Conservation (phyloP, 2,888 invertebrate genomes). For the Nemurella pictetii region DNA sequence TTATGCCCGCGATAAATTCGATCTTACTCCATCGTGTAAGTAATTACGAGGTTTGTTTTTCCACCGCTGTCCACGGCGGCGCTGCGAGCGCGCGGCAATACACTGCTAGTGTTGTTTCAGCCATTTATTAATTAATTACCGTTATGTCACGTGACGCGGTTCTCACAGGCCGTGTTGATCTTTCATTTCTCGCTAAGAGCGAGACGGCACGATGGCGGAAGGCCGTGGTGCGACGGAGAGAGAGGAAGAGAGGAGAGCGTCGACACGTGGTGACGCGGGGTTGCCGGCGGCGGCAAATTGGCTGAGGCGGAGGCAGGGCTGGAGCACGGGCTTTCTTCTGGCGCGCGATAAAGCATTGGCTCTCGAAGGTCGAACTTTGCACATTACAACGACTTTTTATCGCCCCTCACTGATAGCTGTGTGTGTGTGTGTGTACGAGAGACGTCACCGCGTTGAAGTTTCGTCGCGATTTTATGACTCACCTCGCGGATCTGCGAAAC, state of each 20-base stretch:
- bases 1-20: not conserved
- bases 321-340: too few species aligned
- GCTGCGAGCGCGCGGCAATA: not conserved
- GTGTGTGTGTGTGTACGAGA: too few species aligned
- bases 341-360: too few species aligned
- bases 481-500: too few species aligned
- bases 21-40: not conserved
- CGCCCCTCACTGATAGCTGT: too few species aligned
- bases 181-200: constrained; percentile 1
- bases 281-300: too few species aligned
- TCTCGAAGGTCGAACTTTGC: too few species aligned
- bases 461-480: too few species aligned
- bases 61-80: not conserved
- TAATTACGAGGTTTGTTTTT: not conserved
- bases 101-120: constrained; percentile 36
- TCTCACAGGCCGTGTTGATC: constrained; percentile 28
- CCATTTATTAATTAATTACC: constrained; percentile 42
- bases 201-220: not conserved
- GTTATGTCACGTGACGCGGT: constrained; percentile 27
- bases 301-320: too few species aligned
- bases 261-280: too few species aligned
- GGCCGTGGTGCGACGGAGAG: not conserved
- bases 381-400: too few species aligned
- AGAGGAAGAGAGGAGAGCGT: not conserved
- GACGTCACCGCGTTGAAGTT: too few species aligned